Percentiles rank a stretch among this genome's conserved stretches.
Evolutionary conservation across 1,140 invertebrate genomes (phyloP).

Genomic region (Diuraphis noxia): DNA sequence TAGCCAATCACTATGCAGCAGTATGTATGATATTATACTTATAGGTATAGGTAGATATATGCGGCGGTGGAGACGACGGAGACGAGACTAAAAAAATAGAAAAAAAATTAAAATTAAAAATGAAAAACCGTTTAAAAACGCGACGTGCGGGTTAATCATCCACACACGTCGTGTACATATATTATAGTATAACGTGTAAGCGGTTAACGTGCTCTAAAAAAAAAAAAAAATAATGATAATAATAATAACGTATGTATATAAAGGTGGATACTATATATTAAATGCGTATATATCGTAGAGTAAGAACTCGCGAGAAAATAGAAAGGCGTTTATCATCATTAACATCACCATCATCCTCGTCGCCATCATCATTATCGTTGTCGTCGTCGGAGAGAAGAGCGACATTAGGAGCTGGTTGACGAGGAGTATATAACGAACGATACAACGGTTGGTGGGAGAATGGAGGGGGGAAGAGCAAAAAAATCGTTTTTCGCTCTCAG

Average conservation of each 20-base stretch:
- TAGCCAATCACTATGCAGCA: not conserved
- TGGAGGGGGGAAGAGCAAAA: not conserved
- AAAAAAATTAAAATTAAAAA: not conserved
- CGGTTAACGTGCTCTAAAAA: constrained; percentile 5
- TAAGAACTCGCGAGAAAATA: constrained; percentile 8
- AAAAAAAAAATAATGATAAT: not conserved
- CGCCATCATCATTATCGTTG: not conserved
- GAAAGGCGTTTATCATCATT: constrained; percentile 6
- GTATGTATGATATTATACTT: not conserved
- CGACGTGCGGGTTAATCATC: not conserved
- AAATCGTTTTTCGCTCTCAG: not conserved
- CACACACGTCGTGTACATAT: not conserved
- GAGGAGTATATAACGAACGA: not conserved
- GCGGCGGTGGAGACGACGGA: no score
- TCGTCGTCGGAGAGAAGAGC: not conserved
- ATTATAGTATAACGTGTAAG: not conserved
- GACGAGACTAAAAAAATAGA: not conserved
- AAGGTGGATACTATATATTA: no score
- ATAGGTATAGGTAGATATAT: not conserved
- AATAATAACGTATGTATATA: not conserved
- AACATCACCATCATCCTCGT: not conserved
- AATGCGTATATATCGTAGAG: not conserved
- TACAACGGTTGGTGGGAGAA: not conserved
- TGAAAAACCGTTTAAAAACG: not conserved
- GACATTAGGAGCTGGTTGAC: not conserved